Percentiles rank a stretch among this genome's conserved stretches.
Conservation (phyloP, 2,113 vertebrate genomes). For the Brienomyrus longianalis region DNA sequence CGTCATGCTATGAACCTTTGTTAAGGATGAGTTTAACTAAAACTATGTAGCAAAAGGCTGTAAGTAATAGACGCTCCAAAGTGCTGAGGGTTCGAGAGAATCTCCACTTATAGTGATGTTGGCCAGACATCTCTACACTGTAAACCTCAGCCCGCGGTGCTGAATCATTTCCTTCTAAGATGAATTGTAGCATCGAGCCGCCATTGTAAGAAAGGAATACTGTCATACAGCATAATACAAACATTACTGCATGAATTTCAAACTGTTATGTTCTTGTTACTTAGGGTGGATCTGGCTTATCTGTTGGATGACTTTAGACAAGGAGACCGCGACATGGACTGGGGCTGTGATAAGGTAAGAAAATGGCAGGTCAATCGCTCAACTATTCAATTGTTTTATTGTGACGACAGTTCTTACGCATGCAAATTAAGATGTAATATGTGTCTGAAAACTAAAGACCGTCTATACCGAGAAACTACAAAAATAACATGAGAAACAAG, state of each 20-base stretch:
- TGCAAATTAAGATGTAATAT: not conserved
- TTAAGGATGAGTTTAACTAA: not conserved
- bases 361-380: not conserved
- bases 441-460: not conserved
- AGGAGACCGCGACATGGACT: not conserved
- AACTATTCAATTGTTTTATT: not conserved
- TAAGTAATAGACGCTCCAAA: not conserved
- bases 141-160: not conserved
- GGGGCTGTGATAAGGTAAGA: conserved; percentile 29
- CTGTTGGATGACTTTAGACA: conserved; percentile 17
- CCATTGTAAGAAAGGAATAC: not conserved
- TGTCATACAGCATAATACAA: not conserved
- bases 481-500: not conserved
- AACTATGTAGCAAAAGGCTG: not conserved
- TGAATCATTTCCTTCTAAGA: not conserved
- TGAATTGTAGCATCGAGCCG: not conserved
- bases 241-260: not conserved
- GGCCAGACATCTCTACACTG: not conserved
- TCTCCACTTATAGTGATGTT: not conserved
- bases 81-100: not conserved
- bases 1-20: not conserved
- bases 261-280: not conserved
- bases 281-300: conserved; percentile 8
- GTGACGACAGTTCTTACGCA: not conserved
- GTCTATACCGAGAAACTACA: not conserved